Conservation (phyloP, 2,888 invertebrate species). For the Lasioglossum villosulum region DNA sequence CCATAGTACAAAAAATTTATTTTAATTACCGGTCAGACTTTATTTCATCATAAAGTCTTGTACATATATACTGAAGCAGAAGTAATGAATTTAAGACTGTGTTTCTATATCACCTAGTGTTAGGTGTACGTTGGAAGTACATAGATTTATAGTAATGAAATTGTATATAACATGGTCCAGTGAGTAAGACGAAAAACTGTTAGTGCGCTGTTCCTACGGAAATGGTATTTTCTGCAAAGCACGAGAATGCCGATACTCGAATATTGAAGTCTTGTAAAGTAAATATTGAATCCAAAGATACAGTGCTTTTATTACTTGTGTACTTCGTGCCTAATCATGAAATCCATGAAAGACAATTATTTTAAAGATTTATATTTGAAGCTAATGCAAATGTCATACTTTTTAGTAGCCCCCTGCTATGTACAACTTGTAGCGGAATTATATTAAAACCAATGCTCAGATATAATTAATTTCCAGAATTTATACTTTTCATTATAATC, state of each 20-base stretch:
- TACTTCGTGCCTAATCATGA: constrained; percentile 58
- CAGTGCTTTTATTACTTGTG: constrained; percentile 50
- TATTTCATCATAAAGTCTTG: constrained; percentile 62
- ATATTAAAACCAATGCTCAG: constrained; percentile 37
- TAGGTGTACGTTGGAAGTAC: constrained; percentile 64
- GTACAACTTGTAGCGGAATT: constrained; percentile 39
- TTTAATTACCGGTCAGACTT: constrained; percentile 59
- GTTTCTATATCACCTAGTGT: constrained; percentile 64
- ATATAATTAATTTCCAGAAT: constrained; percentile 51
- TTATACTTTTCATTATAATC: constrained; percentile 44
- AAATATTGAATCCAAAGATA: constrained; percentile 63
- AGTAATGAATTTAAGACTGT: constrained; percentile 68
- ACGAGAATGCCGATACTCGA: constrained; percentile 50
- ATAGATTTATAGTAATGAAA: constrained; percentile 63
- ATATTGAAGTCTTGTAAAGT: constrained; percentile 59
- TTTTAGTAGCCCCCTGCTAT: constrained; percentile 54
- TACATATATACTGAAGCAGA: constrained; percentile 63
- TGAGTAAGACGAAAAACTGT: constrained; percentile 63
- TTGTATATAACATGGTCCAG: constrained; percentile 64
- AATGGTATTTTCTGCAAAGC: constrained; percentile 62
- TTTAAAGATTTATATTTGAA: constrained; percentile 29
- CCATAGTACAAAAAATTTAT: constrained; percentile 66
- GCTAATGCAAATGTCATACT: constrained; percentile 27
- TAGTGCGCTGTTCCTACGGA: constrained; percentile 64
- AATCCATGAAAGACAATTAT: constrained; percentile 36